Evolutionary conservation across 2,888 invertebrate species (phyloP).

Genomic region (Sinodicranocentrus sp.): DNA sequence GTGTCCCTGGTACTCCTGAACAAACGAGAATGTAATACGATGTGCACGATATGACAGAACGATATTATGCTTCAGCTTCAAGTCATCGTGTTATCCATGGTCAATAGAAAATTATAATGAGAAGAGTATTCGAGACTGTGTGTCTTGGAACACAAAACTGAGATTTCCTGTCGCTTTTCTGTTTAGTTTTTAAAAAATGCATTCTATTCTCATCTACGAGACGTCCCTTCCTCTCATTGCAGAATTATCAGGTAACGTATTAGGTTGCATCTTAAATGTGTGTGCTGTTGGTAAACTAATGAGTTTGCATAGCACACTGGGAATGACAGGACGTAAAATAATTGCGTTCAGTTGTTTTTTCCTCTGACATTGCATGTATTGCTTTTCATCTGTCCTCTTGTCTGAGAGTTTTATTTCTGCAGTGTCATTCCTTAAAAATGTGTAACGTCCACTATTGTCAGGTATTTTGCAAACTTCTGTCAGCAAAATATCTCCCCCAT

Average conservation of each 20-base stretch:
- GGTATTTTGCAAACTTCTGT: constrained; percentile 23
- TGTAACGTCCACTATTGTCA: constrained; percentile 5
- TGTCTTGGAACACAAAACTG: constrained; percentile 4
- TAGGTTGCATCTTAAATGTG: not conserved
- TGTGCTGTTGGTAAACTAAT: constrained; percentile 6
- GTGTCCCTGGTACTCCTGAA: too few species aligned
- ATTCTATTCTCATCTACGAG: not conserved
- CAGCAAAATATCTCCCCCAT: not conserved
- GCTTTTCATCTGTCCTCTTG: constrained; percentile 11
- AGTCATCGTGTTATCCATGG: constrained; percentile 41
- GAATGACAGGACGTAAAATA: constrained; percentile 21
- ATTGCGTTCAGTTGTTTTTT: not conserved
- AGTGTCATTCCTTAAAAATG: constrained; percentile 20
- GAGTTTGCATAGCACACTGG: constrained; percentile 3
- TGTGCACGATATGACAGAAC: constrained; percentile 24
- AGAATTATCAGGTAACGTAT: not conserved
- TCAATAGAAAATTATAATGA: constrained; percentile 43
- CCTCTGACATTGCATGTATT: constrained; percentile 26
- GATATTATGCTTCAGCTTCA: constrained; percentile 6
- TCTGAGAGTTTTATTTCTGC: not conserved
- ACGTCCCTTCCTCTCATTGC: not conserved
- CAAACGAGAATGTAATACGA: too few species aligned
- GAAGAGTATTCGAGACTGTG: not conserved
- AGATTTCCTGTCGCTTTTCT: constrained; percentile 44
- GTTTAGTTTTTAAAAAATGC: constrained; percentile 7